Conservation (phyloP, 2,113 vertebrate genomes). For the Malurus elegans region DNA sequence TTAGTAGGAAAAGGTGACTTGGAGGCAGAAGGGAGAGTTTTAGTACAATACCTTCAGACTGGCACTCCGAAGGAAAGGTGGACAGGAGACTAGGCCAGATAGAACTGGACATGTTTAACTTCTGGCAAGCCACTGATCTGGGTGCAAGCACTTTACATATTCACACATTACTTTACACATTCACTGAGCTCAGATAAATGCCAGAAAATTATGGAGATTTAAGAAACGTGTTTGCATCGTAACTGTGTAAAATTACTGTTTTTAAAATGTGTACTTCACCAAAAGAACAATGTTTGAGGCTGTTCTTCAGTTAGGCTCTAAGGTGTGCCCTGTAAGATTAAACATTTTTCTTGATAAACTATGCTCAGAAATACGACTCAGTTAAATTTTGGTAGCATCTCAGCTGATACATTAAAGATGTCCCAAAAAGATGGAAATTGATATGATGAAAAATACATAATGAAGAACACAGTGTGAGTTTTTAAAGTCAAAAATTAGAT, state of each 20-base stretch:
- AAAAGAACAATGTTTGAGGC: neutral
- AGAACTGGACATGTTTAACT: neutral
- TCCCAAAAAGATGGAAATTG: neutral
- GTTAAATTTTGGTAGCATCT: neutral
- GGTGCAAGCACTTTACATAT: neutral
- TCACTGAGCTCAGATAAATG: neutral
- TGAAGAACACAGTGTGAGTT: neutral
- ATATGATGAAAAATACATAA: neutral
- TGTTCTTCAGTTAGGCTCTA: neutral
- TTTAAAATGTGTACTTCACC: neutral
- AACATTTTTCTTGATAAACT: neutral
- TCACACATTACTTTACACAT: too few relatives aligned
- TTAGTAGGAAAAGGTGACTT: neutral
- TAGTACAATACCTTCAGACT: neutral
- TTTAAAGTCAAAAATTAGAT: neutral
- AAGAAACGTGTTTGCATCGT: neutral
- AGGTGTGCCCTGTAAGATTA: neutral
- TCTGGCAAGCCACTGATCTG: neutral
- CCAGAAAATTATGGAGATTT: neutral
- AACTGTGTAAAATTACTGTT: neutral
- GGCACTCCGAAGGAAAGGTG: neutral
- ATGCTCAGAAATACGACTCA: neutral
- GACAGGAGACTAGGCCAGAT: neutral
- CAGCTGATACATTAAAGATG: neutral
- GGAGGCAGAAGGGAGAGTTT: neutral